Conservation (phyloP, 1,140 invertebrate species). For the Phymastichus coffea region DNA sequence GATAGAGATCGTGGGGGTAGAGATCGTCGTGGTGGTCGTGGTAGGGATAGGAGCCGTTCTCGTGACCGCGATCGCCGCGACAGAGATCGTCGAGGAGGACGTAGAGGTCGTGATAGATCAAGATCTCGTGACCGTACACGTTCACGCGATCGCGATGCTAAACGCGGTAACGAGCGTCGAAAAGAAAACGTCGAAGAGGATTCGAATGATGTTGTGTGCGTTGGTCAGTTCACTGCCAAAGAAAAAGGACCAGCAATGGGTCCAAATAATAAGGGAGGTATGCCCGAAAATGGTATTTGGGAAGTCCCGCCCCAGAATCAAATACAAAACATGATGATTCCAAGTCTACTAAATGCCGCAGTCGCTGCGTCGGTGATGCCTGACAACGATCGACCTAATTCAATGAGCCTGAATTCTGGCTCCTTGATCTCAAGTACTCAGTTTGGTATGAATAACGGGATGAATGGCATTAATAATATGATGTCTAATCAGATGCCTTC, state of each 20-base stretch:
- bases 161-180: slow-evolving; percentile 40
- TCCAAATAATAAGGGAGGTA: slow-evolving; percentile 25
- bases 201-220: slow-evolving; percentile 47
- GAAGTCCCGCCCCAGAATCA: slow-evolving; percentile 53
- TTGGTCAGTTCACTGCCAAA: slow-evolving; percentile 50
- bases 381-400: slow-evolving; percentile 31
- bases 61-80: slow-evolving; percentile 44
- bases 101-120: slow-evolving; percentile 38
- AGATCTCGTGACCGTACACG: slow-evolving; percentile 42
- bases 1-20: slow-evolving; percentile 52
- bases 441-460: slow-evolving; percentile 43
- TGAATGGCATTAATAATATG: slow-evolving; percentile 44
- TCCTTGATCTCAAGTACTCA: slow-evolving; percentile 39
- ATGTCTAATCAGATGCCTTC: slow-evolving; percentile 35
- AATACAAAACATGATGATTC: slow-evolving; percentile 49
- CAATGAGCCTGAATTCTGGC: slow-evolving; percentile 29
- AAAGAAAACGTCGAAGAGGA: slow-evolving; percentile 50
- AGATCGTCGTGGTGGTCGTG: slow-evolving; percentile 47
- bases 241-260: slow-evolving; percentile 35
- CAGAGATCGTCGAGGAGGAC: slow-evolving; percentile 32
- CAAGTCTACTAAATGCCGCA: slow-evolving; percentile 44
- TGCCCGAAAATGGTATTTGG: slow-evolving; percentile 51
- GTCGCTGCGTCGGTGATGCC: slow-evolving; percentile 42
- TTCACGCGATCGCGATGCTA: slow-evolving; percentile 53
- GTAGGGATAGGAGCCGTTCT: slow-evolving; percentile 37